Conservation (phyloP, 2,797 vertebrate genomes). For the Chlorospingus flavigularis region DNA sequence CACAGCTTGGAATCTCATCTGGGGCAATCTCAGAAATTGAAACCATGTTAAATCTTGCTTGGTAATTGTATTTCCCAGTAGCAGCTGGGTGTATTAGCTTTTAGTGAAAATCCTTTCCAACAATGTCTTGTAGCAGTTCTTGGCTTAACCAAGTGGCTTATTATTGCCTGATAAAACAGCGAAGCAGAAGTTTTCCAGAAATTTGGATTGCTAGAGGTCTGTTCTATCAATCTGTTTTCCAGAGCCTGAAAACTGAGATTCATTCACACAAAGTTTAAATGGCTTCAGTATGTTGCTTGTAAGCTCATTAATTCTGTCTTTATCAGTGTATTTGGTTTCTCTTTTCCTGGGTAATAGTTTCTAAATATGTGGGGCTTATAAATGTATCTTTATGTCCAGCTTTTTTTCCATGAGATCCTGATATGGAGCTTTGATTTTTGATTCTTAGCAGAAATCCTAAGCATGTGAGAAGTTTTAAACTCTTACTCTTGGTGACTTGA, state of each 20-base stretch:
- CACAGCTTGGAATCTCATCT: background rate
- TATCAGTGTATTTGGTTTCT: constrained; percentile 45
- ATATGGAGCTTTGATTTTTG: background rate
- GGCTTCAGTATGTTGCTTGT: constrained; percentile 1
- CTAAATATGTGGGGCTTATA: background rate
- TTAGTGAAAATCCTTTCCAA: constrained; percentile 7
- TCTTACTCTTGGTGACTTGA: background rate
- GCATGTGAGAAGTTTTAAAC: background rate
- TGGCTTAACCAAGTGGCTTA: background rate
- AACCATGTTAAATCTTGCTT: constrained; percentile 4
- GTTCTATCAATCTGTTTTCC: constrained; percentile 6
- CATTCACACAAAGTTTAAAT: background rate
- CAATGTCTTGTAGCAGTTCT: background rate
- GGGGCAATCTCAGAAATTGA: background rate
- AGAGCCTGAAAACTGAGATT: constrained; percentile 37
- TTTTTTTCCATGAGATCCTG: constrained; percentile 12
- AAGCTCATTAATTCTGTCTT: constrained; percentile 40
- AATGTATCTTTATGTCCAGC: constrained; percentile 23
- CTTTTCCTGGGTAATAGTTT: constrained; percentile 37
- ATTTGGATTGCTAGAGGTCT: background rate
- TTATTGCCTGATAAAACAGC: background rate
- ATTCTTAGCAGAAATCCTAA: background rate
- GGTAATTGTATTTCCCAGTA: constrained; percentile 32
- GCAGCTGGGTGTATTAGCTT: constrained; percentile 7
- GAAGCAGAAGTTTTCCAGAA: constrained; percentile 17